Evolutionary conservation across 2,888 invertebrate species (phyloP).

Genomic region (Argyresthia goedartella): DNA sequence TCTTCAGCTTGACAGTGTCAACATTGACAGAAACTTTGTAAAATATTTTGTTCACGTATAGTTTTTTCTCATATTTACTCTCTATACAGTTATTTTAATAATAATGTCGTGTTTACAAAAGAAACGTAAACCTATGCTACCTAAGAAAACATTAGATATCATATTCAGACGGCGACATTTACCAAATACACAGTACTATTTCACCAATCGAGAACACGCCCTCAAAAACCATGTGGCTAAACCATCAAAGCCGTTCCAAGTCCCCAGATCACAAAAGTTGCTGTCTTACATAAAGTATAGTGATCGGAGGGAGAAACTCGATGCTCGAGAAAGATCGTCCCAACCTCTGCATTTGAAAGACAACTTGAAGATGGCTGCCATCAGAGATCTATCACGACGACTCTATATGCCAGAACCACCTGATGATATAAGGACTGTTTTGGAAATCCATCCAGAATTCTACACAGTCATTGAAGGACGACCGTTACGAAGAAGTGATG

Average conservation of each 20-base stretch:
- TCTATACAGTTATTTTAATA: conserved; percentile 2
- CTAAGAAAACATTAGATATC: conserved; percentile 52
- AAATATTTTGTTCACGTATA: not conserved
- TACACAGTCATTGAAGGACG: conserved; percentile 74
- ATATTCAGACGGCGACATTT: conserved; percentile 58
- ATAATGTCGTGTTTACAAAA: conserved; percentile 40
- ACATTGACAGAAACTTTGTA: too few relatives aligned
- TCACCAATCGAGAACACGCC: conserved; percentile 49
- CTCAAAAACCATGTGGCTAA: conserved; percentile 17
- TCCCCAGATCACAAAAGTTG: conserved; percentile 53
- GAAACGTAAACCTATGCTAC: conserved; percentile 50
- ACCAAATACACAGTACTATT: conserved; percentile 58
- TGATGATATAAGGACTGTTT: conserved; percentile 68
- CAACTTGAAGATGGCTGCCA: conserved; percentile 49
- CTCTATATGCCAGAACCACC: conserved; percentile 69
- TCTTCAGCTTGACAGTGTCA: too few relatives aligned
- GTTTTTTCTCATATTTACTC: not conserved
- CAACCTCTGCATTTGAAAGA: conserved; percentile 50
- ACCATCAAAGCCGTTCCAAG: conserved; percentile 34
- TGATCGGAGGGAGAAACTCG: conserved; percentile 46
- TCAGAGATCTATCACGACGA: conserved; percentile 66
- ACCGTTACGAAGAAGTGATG: conserved; percentile 69
- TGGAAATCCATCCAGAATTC: conserved; percentile 76
- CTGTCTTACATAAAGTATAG: conserved; percentile 59
- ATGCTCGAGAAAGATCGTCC: conserved; percentile 27